Evolutionary conservation across 1,140 invertebrate species (phyloP).

Genomic region (Yoshiicerus persimilis): DNA sequence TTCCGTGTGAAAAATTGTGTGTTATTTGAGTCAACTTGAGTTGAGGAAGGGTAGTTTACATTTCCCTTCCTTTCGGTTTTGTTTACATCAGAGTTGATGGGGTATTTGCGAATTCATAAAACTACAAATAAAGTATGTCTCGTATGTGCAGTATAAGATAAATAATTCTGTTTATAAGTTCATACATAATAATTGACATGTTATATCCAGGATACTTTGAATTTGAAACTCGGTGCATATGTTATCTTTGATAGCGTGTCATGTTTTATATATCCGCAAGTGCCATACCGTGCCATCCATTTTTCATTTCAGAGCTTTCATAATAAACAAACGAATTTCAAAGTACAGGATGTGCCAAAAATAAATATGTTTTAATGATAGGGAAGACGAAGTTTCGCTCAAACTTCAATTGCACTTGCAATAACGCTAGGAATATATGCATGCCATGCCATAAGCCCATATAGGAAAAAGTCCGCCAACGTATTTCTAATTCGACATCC

Average conservation of each 20-base stretch:
- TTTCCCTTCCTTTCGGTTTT: background rate
- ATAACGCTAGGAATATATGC: background rate
- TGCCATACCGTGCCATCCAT: background rate
- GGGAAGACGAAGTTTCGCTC: background rate
- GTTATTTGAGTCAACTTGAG: background rate
- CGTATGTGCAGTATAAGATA: too few species aligned
- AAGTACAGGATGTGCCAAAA: constrained; percentile 15
- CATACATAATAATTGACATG: background rate
- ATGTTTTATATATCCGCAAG: background rate
- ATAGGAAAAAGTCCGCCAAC: background rate
- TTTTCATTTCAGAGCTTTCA: background rate
- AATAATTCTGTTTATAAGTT: background rate
- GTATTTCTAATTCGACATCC: background rate
- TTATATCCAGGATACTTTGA: background rate
- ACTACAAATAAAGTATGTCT: too few species aligned
- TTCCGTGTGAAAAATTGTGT: background rate
- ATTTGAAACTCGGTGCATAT: background rate
- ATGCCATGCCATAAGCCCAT: background rate
- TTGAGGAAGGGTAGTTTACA: constrained; percentile 4
- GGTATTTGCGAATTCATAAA: background rate
- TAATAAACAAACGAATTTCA: background rate
- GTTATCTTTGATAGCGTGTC: background rate
- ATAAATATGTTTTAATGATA: constrained; percentile 6
- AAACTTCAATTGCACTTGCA: background rate
- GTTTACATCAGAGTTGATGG: background rate